phyloP scores from a whole-genome alignment of 2,113 vertebrate species.

The Laterallus jamaicensis region DNA sequence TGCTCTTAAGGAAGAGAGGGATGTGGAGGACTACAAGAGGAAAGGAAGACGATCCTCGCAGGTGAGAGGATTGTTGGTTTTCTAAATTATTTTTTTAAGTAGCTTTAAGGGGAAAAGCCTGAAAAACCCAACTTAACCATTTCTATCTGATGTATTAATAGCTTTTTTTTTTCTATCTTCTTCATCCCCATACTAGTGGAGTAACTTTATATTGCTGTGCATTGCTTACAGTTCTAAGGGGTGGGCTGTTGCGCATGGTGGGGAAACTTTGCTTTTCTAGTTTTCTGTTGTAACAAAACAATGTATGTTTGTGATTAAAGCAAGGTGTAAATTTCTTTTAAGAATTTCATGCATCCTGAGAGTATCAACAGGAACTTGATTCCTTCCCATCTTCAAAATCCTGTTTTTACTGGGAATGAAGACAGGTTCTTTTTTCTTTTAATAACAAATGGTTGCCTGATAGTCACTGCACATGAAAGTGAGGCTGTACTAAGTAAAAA shows the following conservation, averaged over 20 bases:
- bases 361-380: constrained; percentile 11
- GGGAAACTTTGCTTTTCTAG: not conserved
- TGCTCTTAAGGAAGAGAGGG: constrained; percentile 69
- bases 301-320: not conserved
- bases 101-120: not conserved
- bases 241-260: not conserved
- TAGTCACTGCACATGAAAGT: constrained; percentile 58
- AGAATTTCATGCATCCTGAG: not conserved
- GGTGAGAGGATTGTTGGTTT: constrained; percentile 35
- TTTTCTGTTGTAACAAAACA: not conserved
- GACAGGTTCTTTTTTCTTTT: not conserved
- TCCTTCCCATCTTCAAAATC: constrained; percentile 8
- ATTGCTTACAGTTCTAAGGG: not conserved
- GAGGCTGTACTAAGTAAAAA: constrained; percentile 56
- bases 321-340: not conserved
- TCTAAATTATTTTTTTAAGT: not conserved
- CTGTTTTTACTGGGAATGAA: constrained; percentile 15
- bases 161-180: not conserved
- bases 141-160: not conserved
- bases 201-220: constrained; percentile 11
- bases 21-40: constrained; percentile 74
- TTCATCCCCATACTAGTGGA: not conserved
- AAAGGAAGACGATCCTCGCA: constrained; percentile 75
- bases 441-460: constrained; percentile 32
- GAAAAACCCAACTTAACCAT: not conserved